These are phyloP conservation scores for Macaria notata DNA, from an alignment of 2,888 invertebrate species.

Conservation along the genomic window DNA sequence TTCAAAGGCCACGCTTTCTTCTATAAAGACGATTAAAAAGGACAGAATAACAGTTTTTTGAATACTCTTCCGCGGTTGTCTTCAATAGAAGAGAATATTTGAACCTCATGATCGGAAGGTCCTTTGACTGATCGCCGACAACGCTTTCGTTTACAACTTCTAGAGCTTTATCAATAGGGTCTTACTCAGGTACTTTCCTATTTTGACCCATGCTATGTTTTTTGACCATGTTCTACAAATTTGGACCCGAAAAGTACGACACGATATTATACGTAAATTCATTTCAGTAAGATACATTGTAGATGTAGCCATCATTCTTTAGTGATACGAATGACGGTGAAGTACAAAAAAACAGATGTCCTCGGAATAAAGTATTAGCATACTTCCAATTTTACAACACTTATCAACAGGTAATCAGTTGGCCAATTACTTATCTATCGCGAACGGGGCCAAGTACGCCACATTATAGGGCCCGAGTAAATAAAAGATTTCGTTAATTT, in stretches of 20 bases:
- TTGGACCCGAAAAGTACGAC: too few species aligned
- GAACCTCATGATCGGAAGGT: slow-evolving; percentile 15
- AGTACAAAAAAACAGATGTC: too few species aligned
- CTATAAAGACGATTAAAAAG: slow-evolving; percentile 30
- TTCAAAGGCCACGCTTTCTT: slow-evolving; percentile 45
- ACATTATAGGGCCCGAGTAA: neutral
- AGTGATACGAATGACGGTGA: too few species aligned
- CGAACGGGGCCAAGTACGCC: neutral
- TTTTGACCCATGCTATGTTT: neutral
- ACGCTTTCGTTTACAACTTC: slow-evolving; percentile 12
- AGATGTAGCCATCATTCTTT: too few species aligned
- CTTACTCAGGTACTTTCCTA: slow-evolving; percentile 9
- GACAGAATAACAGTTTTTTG: slow-evolving; percentile 39
- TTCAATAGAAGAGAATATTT: slow-evolving; percentile 24
- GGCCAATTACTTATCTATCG: neutral
- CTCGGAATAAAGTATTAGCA: neutral
- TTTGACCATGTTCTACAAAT: too few species aligned
- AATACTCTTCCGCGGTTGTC: slow-evolving; percentile 36
- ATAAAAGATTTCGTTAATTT: slow-evolving; percentile 12
- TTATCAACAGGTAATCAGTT: slow-evolving; percentile 1
- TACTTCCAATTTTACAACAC: neutral
- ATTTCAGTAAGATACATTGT: too few species aligned
- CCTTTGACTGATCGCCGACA: slow-evolving; percentile 14
- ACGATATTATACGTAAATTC: too few species aligned
- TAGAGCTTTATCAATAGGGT: slow-evolving; percentile 12